A percentile compares a stretch with the other conserved stretches of the same genome.
These are phyloP conservation scores for Catamblyrhynchus diadema DNA, from an alignment of 2,797 vertebrate species.

Conservation along the genomic window DNA sequence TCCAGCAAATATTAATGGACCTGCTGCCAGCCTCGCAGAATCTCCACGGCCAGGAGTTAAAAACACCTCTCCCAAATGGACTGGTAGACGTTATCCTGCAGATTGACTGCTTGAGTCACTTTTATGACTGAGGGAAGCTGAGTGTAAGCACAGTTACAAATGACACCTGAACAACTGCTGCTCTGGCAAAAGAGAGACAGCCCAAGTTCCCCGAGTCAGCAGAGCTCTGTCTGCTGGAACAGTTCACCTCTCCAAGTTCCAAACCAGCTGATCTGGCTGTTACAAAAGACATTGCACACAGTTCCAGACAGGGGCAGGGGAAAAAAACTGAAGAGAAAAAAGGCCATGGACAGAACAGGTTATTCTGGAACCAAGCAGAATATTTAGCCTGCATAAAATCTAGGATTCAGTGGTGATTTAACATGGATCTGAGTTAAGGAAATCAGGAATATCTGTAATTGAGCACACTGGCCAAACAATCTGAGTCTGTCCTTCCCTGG, in stretches of 20 bases:
- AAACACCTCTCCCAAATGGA: neutral
- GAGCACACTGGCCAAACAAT: neutral
- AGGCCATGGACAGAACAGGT: neutral
- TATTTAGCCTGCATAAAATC: neutral
- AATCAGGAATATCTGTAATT: neutral
- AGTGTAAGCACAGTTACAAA: neutral
- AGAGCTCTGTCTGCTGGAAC: slow-evolving; percentile 3
- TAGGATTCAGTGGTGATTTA: neutral
- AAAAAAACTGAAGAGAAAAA: neutral
- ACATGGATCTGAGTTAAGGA: neutral
- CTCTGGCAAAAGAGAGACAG: neutral
- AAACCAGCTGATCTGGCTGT: slow-evolving; percentile 24
- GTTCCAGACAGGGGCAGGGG: neutral
- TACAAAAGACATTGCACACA: slow-evolving; percentile 6
- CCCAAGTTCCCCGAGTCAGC: slow-evolving; percentile 1
- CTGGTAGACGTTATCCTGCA: neutral
- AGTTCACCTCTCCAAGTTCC: neutral
- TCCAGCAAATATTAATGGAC: neutral
- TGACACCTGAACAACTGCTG: slow-evolving; percentile 20
- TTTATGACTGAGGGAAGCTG: slow-evolving; percentile 15
- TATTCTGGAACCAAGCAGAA: neutral
- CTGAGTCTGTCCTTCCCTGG: neutral
- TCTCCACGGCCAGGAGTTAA: neutral
- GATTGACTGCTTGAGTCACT: neutral
- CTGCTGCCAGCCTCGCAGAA: neutral